Evolutionary conservation across 1,140 invertebrate genomes (phyloP).

Genomic region (Rhynchophorus ferrugineus): DNA sequence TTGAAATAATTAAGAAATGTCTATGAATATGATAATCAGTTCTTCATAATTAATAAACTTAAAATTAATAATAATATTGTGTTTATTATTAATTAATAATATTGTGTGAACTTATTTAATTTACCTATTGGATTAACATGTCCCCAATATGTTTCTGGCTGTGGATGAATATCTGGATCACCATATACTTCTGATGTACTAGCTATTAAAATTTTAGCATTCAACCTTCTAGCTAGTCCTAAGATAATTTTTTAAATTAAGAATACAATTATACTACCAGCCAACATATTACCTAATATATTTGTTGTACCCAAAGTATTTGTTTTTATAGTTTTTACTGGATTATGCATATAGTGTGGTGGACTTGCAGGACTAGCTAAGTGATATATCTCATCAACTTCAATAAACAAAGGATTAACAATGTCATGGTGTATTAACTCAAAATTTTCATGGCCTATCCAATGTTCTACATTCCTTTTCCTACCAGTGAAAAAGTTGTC

Average conservation of each 20-base stretch:
- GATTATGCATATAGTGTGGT: slow-evolving; percentile 99
- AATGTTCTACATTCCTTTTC: slow-evolving; percentile 96
- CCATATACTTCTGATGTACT: slow-evolving; percentile 99
- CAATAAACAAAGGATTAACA: slow-evolving; percentile 94
- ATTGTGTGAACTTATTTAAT: too few relatives aligned
- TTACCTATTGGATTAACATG: slow-evolving; percentile 97
- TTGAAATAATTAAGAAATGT: too few relatives aligned
- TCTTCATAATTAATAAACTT: too few relatives aligned
- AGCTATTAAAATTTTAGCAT: slow-evolving; percentile 90
- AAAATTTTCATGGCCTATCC: slow-evolving; percentile 98
- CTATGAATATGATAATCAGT: too few relatives aligned
- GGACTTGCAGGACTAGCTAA: slow-evolving; percentile 97
- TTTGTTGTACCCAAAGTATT: slow-evolving; percentile 99
- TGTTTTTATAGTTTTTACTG: slow-evolving; percentile 99
- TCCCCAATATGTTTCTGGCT: slow-evolving; percentile 95
- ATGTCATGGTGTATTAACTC: slow-evolving; percentile 99
- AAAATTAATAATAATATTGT: too few relatives aligned
- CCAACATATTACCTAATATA: slow-evolving; percentile 68
- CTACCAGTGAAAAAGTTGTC: slow-evolving; percentile 98
- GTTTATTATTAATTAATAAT: too few relatives aligned
- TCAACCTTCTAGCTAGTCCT: slow-evolving; percentile 80
- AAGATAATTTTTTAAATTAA: slow-evolving; percentile 6
- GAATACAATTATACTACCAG: neutral
- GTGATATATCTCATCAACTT: slow-evolving; percentile 99
- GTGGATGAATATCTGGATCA: slow-evolving; percentile 94